Evolutionary conservation across 2,797 vertebrate genomes (phyloP).

Genomic region (Danio jaintianensis): DNA sequence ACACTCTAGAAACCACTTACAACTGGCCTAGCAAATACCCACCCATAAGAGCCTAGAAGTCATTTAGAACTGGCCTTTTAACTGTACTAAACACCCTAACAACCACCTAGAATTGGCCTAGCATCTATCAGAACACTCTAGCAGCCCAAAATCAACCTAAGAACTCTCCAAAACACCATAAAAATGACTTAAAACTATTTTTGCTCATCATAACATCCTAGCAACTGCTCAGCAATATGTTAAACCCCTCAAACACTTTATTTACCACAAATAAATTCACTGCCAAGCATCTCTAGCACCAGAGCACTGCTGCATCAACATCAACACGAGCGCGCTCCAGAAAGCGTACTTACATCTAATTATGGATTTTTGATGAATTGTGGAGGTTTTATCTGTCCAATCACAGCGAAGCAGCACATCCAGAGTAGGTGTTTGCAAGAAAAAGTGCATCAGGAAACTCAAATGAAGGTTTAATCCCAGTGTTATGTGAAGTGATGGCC

Average conservation of each 20-base stretch:
- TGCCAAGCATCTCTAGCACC: neutral
- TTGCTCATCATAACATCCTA: neutral
- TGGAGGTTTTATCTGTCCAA: slow-evolving; percentile 17
- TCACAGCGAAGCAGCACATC: slow-evolving; percentile 2
- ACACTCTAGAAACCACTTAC: too few relatives aligned
- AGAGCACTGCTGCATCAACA: neutral
- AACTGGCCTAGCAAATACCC: too few relatives aligned
- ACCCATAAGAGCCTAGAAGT: neutral
- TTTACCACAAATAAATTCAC: neutral
- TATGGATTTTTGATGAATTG: slow-evolving; percentile 21
- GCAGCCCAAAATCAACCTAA: neutral
- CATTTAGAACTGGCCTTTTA: rapidly evolving
- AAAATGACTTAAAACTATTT: neutral
- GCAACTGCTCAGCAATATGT: too few relatives aligned
- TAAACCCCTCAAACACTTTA: too few relatives aligned
- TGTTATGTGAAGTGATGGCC: slow-evolving; percentile 25
- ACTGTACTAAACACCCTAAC: neutral
- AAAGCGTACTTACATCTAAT: neutral
- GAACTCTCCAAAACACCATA: neutral
- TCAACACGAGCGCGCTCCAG: neutral
- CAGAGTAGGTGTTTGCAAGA: slow-evolving; percentile 28
- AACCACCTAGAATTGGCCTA: neutral
- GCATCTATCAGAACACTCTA: neutral
- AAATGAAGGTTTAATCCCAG: slow-evolving; percentile 50
- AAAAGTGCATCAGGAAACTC: slow-evolving; percentile 44